Percentiles rank a stretch among this genome's conserved stretches.
Conservation (phyloP, 2,113 vertebrate genomes). For the Notarius quadriscutis region DNA sequence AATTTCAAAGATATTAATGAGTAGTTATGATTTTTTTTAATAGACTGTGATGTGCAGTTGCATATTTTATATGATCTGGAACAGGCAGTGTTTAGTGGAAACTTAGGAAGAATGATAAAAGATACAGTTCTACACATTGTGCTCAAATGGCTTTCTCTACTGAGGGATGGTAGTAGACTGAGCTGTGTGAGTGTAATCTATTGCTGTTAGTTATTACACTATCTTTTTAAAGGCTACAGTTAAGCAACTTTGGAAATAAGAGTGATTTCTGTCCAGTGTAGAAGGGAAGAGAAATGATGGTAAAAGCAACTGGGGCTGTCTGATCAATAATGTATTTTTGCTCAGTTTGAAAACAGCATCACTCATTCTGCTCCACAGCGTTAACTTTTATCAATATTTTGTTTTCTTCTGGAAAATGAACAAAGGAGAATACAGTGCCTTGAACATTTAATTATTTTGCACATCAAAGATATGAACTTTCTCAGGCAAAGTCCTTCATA, state of each 20-base stretch:
- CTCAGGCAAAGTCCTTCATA: neutral
- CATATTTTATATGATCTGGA: neutral
- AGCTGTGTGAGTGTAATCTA: constrained; percentile 62
- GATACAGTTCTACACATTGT: constrained; percentile 55
- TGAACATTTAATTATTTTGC: constrained; percentile 67
- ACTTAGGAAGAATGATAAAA: constrained; percentile 52
- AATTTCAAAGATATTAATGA: constrained; percentile 19
- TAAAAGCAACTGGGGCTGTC: constrained; percentile 62
- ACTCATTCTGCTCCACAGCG: constrained; percentile 67
- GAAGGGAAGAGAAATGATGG: constrained; percentile 69
- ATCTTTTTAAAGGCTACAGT: constrained; percentile 63
- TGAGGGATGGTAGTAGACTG: constrained; percentile 55
- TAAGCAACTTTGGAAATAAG: constrained; percentile 63
- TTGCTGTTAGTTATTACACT: constrained; percentile 47
- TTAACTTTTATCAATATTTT: constrained; percentile 65
- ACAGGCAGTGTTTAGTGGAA: constrained; percentile 17
- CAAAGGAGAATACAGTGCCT: constrained; percentile 50
- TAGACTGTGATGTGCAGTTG: neutral
- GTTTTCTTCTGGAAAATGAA: constrained; percentile 40
- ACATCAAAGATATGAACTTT: constrained; percentile 55
- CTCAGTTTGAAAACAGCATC: constrained; percentile 65
- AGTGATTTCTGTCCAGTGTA: constrained; percentile 72
- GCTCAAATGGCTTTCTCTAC: constrained; percentile 60
- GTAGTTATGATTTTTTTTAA: neutral
- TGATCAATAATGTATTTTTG: constrained; percentile 79